Evolutionary conservation across 2,797 vertebrate species (phyloP), one percentile per base, ranked within the genome.

Genomic region (Sebastes trivittatus): DNA sequence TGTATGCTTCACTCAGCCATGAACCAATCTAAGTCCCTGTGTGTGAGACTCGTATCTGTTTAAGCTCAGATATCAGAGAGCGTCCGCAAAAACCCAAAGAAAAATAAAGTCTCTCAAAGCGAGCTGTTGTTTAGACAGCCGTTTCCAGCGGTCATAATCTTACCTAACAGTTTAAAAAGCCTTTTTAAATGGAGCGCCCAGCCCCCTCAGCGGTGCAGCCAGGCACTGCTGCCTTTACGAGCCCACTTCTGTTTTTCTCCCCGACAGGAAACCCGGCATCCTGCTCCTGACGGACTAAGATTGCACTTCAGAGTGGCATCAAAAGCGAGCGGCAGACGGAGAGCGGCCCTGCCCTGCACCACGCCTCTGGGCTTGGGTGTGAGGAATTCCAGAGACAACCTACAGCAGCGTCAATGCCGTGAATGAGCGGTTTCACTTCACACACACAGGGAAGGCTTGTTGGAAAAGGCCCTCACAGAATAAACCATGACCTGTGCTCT

Each of bases 101-200:
- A 81, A 91, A 92, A 93, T 85, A 90, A 92, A 88, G 49, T 83
- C 81, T 75, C 73, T 77, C 75, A 82, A 80, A 83, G 87, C 38
- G n/a, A 32, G 79, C 87, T 89, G 86, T 84, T 93, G 92, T 95
- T 94, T 94, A 76, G 77, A 93, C 92, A 94, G 93, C 88, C 85
- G 76, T 78, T 92, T 93, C 91, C 90, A 92, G 83, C 11, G 65
- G 63, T 81, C 80, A 73, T 81, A 88, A 90, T 91, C 85, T 83
- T 36, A 88, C 77, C 82, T 55, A 59, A 68, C 74, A 36, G 68
- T 77, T 86, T 88, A 30, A 88, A 93, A 94, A 36, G 87, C 69
- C 83, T 74, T 72, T 92, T 93, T 54, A 80, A 91, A 92, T 76
- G 64, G 73, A 32, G 58, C 81, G 73, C 77, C 80, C 60, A 5